Conservation (phyloP, 2,113 vertebrate genomes). For the Atlantisia rogersi region DNA sequence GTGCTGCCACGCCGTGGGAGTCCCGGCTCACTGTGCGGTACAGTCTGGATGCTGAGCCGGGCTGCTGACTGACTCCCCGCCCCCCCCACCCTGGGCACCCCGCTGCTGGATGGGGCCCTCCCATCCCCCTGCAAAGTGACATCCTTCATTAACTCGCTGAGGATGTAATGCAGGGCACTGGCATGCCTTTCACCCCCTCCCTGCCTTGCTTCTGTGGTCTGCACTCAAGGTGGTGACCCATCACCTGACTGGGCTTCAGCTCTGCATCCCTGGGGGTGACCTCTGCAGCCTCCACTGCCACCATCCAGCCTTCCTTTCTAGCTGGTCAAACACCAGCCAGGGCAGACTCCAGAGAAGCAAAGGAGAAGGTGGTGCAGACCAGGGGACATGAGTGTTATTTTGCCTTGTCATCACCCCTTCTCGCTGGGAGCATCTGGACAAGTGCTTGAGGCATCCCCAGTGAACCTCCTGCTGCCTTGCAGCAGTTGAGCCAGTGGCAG, state of each 20-base stretch:
- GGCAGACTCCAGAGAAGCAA: background rate
- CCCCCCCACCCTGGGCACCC: rapidly evolving
- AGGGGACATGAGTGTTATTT: rapidly evolving
- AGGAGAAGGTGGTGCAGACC: background rate
- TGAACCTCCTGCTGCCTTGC: background rate
- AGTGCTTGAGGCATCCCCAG: background rate
- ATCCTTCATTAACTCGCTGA: background rate
- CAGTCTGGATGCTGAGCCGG: rapidly evolving
- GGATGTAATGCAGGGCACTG: background rate
- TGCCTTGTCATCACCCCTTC: background rate
- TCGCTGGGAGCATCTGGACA: background rate
- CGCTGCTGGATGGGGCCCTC: background rate
- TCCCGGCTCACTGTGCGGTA: background rate
- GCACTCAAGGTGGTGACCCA: rapidly evolving
- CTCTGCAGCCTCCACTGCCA: background rate
- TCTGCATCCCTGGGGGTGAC: rapidly evolving
- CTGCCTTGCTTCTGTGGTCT: background rate
- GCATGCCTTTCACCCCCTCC: background rate
- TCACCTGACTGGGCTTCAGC: background rate
- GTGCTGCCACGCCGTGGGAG: background rate
- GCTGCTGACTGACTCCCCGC: too few relatives aligned
- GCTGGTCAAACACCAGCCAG: too few relatives aligned
- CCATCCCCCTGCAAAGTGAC: background rate
- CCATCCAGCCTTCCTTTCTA: background rate
- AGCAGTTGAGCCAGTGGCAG: background rate